Evolutionary conservation across 2,113 vertebrate species (phyloP).

Genomic region (Perca flavescens): DNA sequence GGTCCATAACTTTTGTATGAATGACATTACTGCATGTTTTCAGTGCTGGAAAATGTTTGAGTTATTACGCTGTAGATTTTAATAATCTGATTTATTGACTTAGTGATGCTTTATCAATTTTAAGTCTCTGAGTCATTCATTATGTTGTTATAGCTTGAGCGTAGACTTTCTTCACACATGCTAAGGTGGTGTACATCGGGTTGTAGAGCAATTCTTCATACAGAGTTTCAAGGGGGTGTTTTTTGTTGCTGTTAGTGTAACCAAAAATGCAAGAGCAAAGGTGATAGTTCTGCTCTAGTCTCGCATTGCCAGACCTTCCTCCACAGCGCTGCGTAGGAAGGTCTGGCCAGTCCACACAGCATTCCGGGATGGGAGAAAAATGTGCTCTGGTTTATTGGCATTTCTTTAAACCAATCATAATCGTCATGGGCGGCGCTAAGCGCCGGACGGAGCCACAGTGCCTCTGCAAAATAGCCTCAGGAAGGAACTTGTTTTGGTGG

Average conservation of each 20-base stretch:
- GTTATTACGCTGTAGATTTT: neutral
- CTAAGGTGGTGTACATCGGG: neutral
- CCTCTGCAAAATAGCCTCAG: no score
- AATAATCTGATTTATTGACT: neutral
- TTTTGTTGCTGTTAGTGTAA: neutral
- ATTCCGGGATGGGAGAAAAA: no score
- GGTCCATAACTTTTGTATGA: constrained; percentile 29
- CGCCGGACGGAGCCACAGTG: no score
- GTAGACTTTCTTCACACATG: neutral
- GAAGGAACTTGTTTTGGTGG: no score
- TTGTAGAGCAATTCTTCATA: neutral
- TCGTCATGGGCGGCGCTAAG: no score
- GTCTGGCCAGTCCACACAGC: no score
- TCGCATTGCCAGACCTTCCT: no score
- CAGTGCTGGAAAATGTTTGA: constrained; percentile 4
- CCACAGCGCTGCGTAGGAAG: no score
- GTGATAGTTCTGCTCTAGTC: neutral
- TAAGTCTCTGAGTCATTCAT: neutral
- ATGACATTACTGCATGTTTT: constrained; percentile 19
- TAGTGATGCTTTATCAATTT: no score
- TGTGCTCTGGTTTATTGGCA: no score
- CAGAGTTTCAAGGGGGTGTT: neutral
- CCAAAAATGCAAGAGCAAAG: neutral
- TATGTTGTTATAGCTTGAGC: neutral
- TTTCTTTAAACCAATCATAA: no score